Evolutionary conservation across 2,888 invertebrate genomes (phyloP), one percentile per base, ranked within the genome.

Genomic region (Chrysolina haemoptera): DNA sequence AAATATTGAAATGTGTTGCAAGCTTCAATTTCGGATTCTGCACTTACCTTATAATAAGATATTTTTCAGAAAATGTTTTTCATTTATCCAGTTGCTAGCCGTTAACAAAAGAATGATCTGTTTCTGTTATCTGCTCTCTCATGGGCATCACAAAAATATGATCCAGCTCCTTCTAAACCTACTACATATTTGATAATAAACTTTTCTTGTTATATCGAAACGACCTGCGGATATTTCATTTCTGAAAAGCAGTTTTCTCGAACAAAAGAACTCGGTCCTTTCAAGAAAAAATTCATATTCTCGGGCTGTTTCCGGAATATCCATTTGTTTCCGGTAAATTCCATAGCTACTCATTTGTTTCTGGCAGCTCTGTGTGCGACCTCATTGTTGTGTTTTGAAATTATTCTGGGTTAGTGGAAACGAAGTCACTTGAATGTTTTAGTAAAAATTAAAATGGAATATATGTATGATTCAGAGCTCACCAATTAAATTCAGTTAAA

Each of bases 181-280:
- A 14, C 62, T 35, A 63, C 43, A 62, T 62, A 46, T 50, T 50
- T 66, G 50, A 66, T 66, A 50, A 22, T n/a, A 14, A 43, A 11
- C 27, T 66, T 66, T 14, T n/a, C 35, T 14, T 6, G 27, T 50
- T 14, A 27, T 66, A 35, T 50, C 18, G 50, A 50, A 66, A 66
- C 48, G 48, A 22, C 50, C 35, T 27, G 66, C 66, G 50, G 4
- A 48, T 35, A 66, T 66, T 66, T 16, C 50, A 50, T 50, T 50
- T 18, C 66, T 48, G 16, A 40, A 27, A 66, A 1, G 9, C 35
- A 10, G 12, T 16, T 50, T 35, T n/a, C 50, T 22, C 50, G 35
- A 66, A 48, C 66, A 66, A 66, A 65, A 18, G 50, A 10, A 43
- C 12, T 20, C 63, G 63, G 16, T 35, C 63, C 11, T 43, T 22